Evolutionary conservation across 2,113 vertebrate genomes (phyloP).

Genomic region (Pongo pygmaeus): DNA sequence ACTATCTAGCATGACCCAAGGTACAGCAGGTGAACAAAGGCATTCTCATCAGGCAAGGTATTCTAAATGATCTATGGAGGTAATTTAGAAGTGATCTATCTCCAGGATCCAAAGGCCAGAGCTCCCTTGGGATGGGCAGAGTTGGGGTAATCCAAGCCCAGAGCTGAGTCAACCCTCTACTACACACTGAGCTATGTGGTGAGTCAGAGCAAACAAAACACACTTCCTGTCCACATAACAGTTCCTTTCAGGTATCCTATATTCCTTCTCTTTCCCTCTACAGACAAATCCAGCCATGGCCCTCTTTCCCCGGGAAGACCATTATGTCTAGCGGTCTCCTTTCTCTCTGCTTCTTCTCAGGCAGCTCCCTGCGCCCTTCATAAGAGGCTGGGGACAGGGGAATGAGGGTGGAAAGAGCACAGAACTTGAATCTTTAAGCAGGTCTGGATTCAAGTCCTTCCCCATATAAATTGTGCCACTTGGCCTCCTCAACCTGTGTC

Average conservation of each 20-base stretch:
- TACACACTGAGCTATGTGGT: background rate
- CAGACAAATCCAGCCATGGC: background rate
- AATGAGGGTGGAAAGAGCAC: accelerated
- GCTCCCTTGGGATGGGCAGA: background rate
- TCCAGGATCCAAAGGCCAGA: background rate
- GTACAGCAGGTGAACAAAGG: background rate
- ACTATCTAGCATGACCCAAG: background rate
- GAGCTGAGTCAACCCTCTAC: background rate
- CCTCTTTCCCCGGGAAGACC: background rate
- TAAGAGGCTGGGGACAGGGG: accelerated
- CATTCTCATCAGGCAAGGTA: background rate
- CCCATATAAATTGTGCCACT: background rate
- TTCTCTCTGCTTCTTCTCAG: background rate
- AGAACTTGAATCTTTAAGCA: background rate
- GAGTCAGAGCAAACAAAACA: background rate
- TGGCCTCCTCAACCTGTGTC: background rate
- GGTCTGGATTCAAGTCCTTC: background rate
- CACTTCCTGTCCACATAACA: background rate
- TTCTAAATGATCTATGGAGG: too few relatives aligned
- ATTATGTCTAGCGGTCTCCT: background rate
- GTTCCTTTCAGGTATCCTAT: background rate
- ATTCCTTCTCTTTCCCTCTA: background rate
- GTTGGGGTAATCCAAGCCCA: background rate
- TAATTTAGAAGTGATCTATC: background rate
- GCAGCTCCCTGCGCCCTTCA: background rate